Conservation (phyloP, 2,888 invertebrate genomes). For the Lepetodrilus schrolli region DNA sequence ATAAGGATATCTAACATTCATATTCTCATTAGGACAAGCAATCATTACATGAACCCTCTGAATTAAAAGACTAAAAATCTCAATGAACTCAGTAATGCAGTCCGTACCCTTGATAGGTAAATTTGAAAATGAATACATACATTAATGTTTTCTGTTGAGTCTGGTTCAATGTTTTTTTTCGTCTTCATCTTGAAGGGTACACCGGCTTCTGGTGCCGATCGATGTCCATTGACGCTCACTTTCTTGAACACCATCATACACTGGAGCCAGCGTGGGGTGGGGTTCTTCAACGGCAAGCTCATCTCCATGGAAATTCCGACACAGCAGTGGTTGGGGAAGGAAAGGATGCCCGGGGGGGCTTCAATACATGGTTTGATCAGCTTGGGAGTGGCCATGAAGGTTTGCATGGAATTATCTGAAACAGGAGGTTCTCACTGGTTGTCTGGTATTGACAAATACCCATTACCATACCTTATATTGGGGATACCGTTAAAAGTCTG, state of each 20-base stretch:
- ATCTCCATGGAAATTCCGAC: slow-evolving; percentile 61
- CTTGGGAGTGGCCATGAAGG: background rate
- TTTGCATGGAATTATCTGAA: background rate
- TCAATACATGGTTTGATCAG: slow-evolving; percentile 33
- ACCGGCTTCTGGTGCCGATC: slow-evolving; percentile 23
- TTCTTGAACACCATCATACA: slow-evolving; percentile 50
- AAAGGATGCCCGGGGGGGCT: slow-evolving; percentile 56
- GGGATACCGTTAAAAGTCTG: too few species aligned
- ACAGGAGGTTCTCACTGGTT: too few species aligned
- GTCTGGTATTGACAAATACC: too few species aligned
- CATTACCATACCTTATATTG: too few species aligned
- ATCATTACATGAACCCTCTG: too few species aligned
- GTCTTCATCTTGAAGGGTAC: slow-evolving; percentile 61
- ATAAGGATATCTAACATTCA: background rate
- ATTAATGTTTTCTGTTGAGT: slow-evolving; percentile 55
- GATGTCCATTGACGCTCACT: slow-evolving; percentile 41
- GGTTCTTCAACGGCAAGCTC: slow-evolving; percentile 56
- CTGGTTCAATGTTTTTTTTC: slow-evolving; percentile 59
- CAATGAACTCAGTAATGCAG: too few species aligned
- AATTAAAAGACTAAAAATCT: too few species aligned
- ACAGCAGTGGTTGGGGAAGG: slow-evolving; percentile 62
- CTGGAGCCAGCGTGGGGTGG: slow-evolving; percentile 60
- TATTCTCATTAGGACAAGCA: background rate
- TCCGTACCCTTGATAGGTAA: too few species aligned
- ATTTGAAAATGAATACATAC: slow-evolving; percentile 43